A percentile compares a stretch with the other conserved stretches of the same genome.
Evolutionary conservation across 2,888 invertebrate species (phyloP).

Genomic region (Drosophila basisetae): DNA sequence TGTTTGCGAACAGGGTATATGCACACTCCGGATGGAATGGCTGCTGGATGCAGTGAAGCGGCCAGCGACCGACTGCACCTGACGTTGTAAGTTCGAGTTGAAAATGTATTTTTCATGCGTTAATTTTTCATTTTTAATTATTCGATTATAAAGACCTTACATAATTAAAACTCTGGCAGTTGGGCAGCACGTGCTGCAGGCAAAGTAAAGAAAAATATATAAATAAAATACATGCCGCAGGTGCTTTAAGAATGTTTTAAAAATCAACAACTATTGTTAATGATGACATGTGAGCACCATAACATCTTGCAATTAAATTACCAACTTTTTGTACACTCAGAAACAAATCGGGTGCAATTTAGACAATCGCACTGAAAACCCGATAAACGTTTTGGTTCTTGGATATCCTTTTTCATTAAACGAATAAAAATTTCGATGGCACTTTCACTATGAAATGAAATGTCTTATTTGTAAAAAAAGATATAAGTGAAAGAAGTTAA

Average conservation of each 20-base stretch:
- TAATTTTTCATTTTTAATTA: constrained; percentile 79
- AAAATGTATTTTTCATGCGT: constrained; percentile 80
- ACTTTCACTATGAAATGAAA: neutral
- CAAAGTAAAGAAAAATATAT: constrained; percentile 7
- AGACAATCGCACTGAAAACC: neutral
- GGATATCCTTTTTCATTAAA: rapidly evolving
- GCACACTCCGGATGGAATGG: constrained; percentile 14
- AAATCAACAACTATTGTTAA: constrained; percentile 30
- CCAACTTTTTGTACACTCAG: neutral
- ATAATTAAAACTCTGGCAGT: constrained; percentile 70
- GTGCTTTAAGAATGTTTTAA: constrained; percentile 30
- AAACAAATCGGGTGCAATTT: neutral
- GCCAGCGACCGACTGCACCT: constrained; percentile 33
- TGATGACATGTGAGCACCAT: neutral
- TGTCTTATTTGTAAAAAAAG: neutral
- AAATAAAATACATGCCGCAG: neutral
- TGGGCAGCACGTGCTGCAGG: constrained; percentile 45
- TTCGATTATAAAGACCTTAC: constrained; percentile 80
- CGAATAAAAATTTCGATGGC: neutral
- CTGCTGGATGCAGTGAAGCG: constrained; percentile 30
- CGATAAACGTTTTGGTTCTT: neutral
- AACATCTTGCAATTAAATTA: neutral
- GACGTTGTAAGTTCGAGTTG: constrained; percentile 68
- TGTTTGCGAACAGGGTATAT: constrained; percentile 6
- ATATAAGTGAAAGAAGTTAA: neutral